Percentiles rank a stretch among this genome's conserved stretches.
Conservation (phyloP, 1,140 invertebrate genomes). For the Drosophila gunungcola region DNA sequence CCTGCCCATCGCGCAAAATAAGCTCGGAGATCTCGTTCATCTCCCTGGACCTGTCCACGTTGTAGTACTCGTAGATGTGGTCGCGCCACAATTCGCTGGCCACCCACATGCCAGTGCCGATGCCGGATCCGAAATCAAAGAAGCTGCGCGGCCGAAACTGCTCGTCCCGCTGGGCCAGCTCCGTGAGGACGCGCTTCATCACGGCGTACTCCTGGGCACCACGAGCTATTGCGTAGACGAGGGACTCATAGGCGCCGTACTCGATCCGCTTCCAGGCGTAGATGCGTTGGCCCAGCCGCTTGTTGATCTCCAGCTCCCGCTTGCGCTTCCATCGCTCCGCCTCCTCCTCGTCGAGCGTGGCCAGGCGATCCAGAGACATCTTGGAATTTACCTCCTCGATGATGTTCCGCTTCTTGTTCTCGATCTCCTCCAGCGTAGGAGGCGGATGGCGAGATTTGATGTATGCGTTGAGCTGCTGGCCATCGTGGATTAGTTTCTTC, state of each 20-base stretch:
- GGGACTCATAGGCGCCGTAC: conserved; percentile 87
- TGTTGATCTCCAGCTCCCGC: conserved; percentile 80
- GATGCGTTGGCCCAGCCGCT: conserved; percentile 85
- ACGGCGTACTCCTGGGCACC: conserved; percentile 91
- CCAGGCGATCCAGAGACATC: conserved; percentile 66
- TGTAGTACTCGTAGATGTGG: conserved; percentile 91
- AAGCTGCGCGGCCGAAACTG: conserved; percentile 91
- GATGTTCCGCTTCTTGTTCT: conserved; percentile 77
- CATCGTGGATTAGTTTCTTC: conserved; percentile 86
- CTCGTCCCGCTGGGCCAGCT: conserved; percentile 88
- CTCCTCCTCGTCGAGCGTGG: conserved; percentile 56
- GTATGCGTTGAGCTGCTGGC: conserved; percentile 86
- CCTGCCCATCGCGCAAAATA: conserved; percentile 88
- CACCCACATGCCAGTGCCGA: conserved; percentile 94
- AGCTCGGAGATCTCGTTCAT: conserved; percentile 93
- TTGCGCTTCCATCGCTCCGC: conserved; percentile 75
- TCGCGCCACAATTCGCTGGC: conserved; percentile 89
- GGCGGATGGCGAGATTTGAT: conserved; percentile 87
- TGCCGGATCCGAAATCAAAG: conserved; percentile 96
- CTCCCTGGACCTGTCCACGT: conserved; percentile 90
- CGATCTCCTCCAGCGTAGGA: conserved; percentile 86
- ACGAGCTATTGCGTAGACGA: conserved; percentile 90
- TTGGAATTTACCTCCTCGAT: conserved; percentile 70
- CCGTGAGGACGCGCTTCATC: conserved; percentile 89
- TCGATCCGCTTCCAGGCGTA: conserved; percentile 90